Evolutionary conservation across 1,140 invertebrate species (phyloP), one percentile per base, ranked within the genome.

Genomic region (Heliconius congener): DNA sequence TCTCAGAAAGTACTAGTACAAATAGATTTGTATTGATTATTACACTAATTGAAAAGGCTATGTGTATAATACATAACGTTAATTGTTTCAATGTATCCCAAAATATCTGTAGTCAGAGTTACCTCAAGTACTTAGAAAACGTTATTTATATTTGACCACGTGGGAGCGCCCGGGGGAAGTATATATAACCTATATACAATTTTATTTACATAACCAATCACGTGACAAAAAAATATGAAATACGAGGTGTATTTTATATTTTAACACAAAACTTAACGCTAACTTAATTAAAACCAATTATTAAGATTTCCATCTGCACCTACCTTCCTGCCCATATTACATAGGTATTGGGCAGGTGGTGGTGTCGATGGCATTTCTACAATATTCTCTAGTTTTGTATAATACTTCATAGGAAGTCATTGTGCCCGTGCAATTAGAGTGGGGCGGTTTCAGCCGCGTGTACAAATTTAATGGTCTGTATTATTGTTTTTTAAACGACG

Each of bases 391-490:
- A 66, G 27, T 66, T 60, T 66, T 66, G 60, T 66, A 57, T 57
- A 57, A 57, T 9, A 66, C 60, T 66, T 30, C 60, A 60, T 66
- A 66, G 60, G 60, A 82, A 85, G 80, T 87, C 84, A 89, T 90
- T 90, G 88, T 92, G 86, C 82, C 73, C 85, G 82, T 81, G 87
- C 90, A 92, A 92, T 91, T 91, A 91, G 85, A 88, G 85, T 83
- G 75, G 75, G 78, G 79, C 84, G 86, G 79, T 86, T 82, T 82
- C 90, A 90, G 80, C 90, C 81, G 82, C 81, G 89, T 90, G 91
- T 87, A 86, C 83, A 83, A 92, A 88, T 93, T 93, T 93, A 93
- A 93, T 93, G 91, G 88, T 75, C 82, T 81, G 85, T 84, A 84
- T 91, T 90, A 93, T 93, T 93, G 91, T 93, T 93, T 91, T 89